phyloP scores from a whole-genome alignment of 2,797 vertebrate species.

The Melanotaenia trifasciata region DNA sequence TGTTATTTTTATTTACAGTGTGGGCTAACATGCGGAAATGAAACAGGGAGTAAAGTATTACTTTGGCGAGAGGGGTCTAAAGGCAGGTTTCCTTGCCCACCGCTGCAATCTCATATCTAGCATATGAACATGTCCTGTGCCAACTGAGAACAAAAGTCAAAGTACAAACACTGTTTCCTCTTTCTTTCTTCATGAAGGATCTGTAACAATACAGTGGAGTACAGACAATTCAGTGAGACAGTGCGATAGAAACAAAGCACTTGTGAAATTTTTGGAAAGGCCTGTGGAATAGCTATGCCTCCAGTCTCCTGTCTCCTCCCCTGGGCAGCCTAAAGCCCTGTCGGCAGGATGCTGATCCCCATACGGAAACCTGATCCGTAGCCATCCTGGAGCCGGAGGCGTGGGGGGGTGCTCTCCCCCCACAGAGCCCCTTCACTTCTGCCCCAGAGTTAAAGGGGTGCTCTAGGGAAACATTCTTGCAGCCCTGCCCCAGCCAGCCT shows the following conservation, averaged over 20 bases:
- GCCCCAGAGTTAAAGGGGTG: conserved; percentile 80
- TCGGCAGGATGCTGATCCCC: conserved; percentile 85
- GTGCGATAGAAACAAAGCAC: conserved; percentile 72
- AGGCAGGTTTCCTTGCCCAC: conserved; percentile 53
- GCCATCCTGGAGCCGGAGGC: conserved; percentile 83
- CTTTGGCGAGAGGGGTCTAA: conserved; percentile 48
- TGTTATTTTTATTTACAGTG: conserved; percentile 80
- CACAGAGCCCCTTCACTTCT: conserved; percentile 73
- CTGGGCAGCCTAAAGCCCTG: conserved; percentile 80
- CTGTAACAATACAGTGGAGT: conserved; percentile 55
- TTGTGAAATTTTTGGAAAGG: conserved; percentile 78
- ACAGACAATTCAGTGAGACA: conserved; percentile 56
- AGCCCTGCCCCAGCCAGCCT: conserved; percentile 81
- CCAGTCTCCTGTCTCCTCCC: conserved; percentile 80
- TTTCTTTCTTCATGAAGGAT: conserved; percentile 49
- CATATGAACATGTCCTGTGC: conserved; percentile 55
- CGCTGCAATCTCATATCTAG: conserved; percentile 63
- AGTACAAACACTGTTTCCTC: conserved; percentile 49
- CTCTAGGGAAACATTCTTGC: conserved; percentile 83
- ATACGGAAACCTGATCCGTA: conserved; percentile 85
- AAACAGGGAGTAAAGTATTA: conserved; percentile 55
- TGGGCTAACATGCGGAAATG: conserved; percentile 68
- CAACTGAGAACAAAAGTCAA: conserved; percentile 73
- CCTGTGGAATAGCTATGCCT: conserved; percentile 76
- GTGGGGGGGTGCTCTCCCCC: conserved; percentile 67